Base-by-base conservation (phyloP, 2,888 invertebrate genomes). In the Rhingia campestris region DNA sequence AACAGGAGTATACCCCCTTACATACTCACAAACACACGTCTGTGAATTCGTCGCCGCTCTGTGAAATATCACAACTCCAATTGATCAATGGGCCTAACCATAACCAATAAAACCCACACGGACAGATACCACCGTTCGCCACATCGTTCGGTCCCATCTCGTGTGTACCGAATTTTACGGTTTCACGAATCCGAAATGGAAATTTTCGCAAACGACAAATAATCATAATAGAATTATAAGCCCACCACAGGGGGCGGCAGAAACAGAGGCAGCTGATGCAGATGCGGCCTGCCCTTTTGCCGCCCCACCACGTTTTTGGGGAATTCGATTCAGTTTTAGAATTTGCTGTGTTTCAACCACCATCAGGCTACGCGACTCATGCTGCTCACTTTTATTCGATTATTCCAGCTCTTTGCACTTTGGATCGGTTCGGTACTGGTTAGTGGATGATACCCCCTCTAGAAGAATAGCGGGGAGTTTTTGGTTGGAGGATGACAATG, bases 161-260 rank as follows among this genome's bases (percentile, higher is more conserved):
- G 45, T 33, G 56, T 49, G 37, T 45, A 53, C 22, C 22, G 22
- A 67, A 84, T 82, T 82, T 82, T 63, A 79, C 54, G 84, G 74
- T 84, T 77, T 69, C 76, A 56, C 53, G 72, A 77, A 63, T 77
- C 45, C 41, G 66, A 81, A 81, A 81, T 81, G 81, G 63, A 73
- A 53, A 72, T 77, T 77, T 64, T 54, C 61, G 41, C 82, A 59
- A 81, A 66, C 45, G 73, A 74, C 79, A 77, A 82, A 82, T 82
- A 81, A 81, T 81, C 72, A 85, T 86, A 76, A 67, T 61, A 74
- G 69, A 77, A 81, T 81, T 59, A 76, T 77, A 81, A 86, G 77
- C 61, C 49, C 47, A 22, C 49, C 49, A 30, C 22, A 2, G 22
- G 22, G 22, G 22, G 22, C 2, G 49, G 49, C 9, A 47, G 12